Evolutionary conservation across 1,140 invertebrate species (phyloP).

Genomic region (Sminthurides bifidus): DNA sequence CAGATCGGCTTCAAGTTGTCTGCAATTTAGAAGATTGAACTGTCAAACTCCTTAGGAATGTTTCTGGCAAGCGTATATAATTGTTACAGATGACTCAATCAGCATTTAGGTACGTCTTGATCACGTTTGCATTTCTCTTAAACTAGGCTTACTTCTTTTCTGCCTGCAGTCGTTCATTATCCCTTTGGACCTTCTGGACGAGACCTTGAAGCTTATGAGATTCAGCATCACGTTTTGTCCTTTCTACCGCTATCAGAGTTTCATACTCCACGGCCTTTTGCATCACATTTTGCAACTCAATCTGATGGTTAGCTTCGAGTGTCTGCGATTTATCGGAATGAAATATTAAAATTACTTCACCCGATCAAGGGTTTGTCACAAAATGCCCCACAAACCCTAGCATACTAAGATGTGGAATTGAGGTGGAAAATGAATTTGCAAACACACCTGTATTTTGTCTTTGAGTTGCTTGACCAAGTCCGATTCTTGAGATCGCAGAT

Average conservation of each 20-base stretch:
- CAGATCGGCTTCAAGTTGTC: slow-evolving; percentile 36
- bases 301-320: slow-evolving; percentile 18
- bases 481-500: slow-evolving; percentile 14
- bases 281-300: slow-evolving; percentile 15
- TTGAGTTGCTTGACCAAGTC: slow-evolving; percentile 20
- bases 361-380: neutral
- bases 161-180: slow-evolving; percentile 38
- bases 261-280: slow-evolving; percentile 11
- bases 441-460: slow-evolving; percentile 23
- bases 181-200: slow-evolving; percentile 40
- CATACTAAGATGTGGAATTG: no score
- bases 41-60: neutral
- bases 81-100: neutral
- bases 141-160: slow-evolving; percentile 34
- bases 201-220: slow-evolving; percentile 40
- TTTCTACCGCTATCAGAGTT: slow-evolving; percentile 4
- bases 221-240: slow-evolving; percentile 37
- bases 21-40: slow-evolving; percentile 10
- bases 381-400: no score
- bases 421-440: slow-evolving; percentile 1
- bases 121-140: slow-evolving; percentile 1
- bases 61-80: neutral
- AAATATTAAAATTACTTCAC: slow-evolving; percentile 4
- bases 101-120: neutral
- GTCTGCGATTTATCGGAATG: slow-evolving; percentile 3